Percentiles rank a stretch among this genome's conserved stretches.
These are phyloP conservation scores for Dryas iulia DNA, from an alignment of 1,140 invertebrate species.

Conservation along the genomic window DNA sequence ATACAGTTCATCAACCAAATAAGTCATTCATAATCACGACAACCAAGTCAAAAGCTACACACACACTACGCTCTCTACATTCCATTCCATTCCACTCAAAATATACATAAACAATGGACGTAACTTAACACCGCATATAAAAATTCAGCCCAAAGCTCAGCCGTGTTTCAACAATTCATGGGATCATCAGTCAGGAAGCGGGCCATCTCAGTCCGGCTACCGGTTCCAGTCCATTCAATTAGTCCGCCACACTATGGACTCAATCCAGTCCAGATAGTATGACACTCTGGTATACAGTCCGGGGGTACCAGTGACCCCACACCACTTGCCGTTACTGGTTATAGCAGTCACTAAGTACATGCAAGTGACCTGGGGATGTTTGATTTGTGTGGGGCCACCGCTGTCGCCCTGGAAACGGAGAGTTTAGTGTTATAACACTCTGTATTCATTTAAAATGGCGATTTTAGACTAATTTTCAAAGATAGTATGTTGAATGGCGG, in stretches of 20 bases:
- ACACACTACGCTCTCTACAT: no score
- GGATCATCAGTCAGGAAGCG: no score
- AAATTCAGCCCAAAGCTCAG: no score
- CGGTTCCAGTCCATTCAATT: background rate
- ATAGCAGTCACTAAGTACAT: constrained; percentile 80
- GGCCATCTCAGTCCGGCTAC: background rate
- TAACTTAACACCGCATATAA: no score
- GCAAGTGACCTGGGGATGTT: constrained; percentile 42
- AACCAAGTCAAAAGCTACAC: no score
- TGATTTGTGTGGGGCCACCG: constrained; percentile 58
- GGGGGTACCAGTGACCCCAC: constrained; percentile 77
- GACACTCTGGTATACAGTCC: constrained; percentile 85
- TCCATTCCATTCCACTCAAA: no score
- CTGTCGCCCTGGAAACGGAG: constrained; percentile 50
- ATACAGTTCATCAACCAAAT: no score
- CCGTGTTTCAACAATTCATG: no score
- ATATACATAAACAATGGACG: no score
- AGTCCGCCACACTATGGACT: constrained; percentile 76
- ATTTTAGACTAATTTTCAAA: no score
- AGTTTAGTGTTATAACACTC: background rate
- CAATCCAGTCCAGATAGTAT: constrained; percentile 84
- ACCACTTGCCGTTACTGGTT: constrained; percentile 82
- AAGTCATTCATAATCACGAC: no score
- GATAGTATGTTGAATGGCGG: background rate
- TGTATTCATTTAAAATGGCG: background rate